These are phyloP conservation scores for Sclerodermus sp. DNA, from an alignment of 2,888 invertebrate genomes.

Conservation along the genomic window DNA sequence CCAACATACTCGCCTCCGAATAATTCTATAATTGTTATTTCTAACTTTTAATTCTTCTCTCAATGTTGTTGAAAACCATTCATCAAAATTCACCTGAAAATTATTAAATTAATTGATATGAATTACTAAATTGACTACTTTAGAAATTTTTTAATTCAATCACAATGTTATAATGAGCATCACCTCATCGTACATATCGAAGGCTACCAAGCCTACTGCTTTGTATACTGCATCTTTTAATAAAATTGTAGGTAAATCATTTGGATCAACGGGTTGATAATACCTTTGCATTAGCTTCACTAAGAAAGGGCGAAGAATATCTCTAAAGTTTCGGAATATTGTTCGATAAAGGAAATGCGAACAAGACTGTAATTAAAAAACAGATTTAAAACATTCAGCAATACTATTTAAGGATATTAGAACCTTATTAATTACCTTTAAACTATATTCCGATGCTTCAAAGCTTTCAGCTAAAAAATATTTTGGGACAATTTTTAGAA, in stretches of 20 bases:
- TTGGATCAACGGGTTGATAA: slow-evolving; percentile 67
- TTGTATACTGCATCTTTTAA: slow-evolving; percentile 92
- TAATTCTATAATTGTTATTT: slow-evolving; percentile 80
- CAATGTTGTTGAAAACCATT: slow-evolving; percentile 84
- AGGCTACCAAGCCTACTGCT: slow-evolving; percentile 85
- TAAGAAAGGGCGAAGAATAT: slow-evolving; percentile 73
- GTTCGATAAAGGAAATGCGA: slow-evolving; percentile 84
- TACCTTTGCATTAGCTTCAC: slow-evolving; percentile 71
- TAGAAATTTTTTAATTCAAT: too few species aligned
- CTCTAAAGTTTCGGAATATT: slow-evolving; percentile 78
- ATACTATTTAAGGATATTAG: slow-evolving; percentile 5
- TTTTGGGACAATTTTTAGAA: too few species aligned
- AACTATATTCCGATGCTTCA: slow-evolving; percentile 91
- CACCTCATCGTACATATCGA: slow-evolving; percentile 87
- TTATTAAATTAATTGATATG: too few species aligned
- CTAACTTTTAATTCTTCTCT: slow-evolving; percentile 80
- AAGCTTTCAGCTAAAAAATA: slow-evolving; percentile 80
- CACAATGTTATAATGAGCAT: too few species aligned
- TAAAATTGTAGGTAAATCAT: slow-evolving; percentile 78
- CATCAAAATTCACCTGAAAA: slow-evolving; percentile 81
- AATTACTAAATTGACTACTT: too few species aligned
- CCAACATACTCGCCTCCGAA: slow-evolving; percentile 82
- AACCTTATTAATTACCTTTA: slow-evolving; percentile 66
- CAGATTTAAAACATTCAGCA: neutral
- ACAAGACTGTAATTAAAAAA: slow-evolving; percentile 69